These are phyloP conservation scores for Heteractis magnifica DNA, from an alignment of 92 coral and sea anemone species.

Conservation along the genomic window DNA sequence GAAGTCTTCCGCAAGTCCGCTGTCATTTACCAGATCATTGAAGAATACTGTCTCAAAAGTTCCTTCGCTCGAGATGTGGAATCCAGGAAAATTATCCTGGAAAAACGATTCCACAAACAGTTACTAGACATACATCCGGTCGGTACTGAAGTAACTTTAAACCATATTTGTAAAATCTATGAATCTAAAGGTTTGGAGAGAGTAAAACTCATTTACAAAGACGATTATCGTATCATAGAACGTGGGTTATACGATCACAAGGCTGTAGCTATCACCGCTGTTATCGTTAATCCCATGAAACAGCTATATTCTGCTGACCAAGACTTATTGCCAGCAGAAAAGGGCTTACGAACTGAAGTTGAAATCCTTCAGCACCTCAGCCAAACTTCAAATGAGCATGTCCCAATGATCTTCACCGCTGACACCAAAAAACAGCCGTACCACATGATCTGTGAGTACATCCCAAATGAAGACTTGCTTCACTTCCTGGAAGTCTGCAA, in stretches of 20 bases:
- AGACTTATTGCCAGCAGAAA: slow-evolving; percentile 8
- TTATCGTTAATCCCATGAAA: neutral
- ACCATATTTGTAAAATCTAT: slow-evolving; percentile 14
- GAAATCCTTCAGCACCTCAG: slow-evolving; percentile 8
- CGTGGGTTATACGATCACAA: slow-evolving; percentile 19
- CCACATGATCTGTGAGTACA: slow-evolving; percentile 23
- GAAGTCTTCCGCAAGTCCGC: slow-evolving; percentile 8
- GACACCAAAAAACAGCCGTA: slow-evolving; percentile 16
- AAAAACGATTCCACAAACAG: neutral
- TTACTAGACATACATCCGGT: neutral
- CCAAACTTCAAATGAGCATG: slow-evolving; percentile 5
- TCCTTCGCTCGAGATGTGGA: slow-evolving; percentile 13
- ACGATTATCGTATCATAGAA: slow-evolving; percentile 12
- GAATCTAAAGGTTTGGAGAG: slow-evolving; percentile 12
- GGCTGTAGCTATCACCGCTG: slow-evolving; percentile 12
- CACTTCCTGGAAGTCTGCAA: slow-evolving; percentile 19
- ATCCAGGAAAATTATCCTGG: slow-evolving; percentile 13
- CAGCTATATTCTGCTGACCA: slow-evolving; percentile 11
- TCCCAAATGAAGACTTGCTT: slow-evolving; percentile 23
- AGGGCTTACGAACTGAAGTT: slow-evolving; percentile 3
- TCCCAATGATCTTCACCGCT: slow-evolving; percentile 2
- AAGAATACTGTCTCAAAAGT: neutral
- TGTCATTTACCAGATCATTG: neutral
- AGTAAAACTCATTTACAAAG: neutral
- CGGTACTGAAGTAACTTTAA: neutral